Base-by-base conservation (phyloP, 2,888 invertebrate species). In the Hermaeophaga mercurialis region DNA sequence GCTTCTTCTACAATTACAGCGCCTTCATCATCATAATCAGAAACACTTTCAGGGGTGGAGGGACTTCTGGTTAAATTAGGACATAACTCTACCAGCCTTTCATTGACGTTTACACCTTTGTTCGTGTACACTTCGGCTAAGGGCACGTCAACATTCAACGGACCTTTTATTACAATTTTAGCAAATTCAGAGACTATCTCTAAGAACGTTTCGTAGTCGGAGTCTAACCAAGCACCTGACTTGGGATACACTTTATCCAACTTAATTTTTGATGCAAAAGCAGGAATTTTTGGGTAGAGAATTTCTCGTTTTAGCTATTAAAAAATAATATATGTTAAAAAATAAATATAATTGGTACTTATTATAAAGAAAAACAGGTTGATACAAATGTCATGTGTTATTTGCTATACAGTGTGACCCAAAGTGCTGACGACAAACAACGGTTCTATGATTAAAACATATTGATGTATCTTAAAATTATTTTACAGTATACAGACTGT, bases 211-310 rank as follows among this genome's bases (percentile, higher is more conserved):
- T 90, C 88, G 26, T 89, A 78, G 1, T 83, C 81, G 1, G 73
- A 71, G 0, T 76, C 68, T 3, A 77, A 70, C 84, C 87, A 89
- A 3, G 63, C 71, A 0, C 73, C 71, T 19, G 71, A 71, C 31
- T 80, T 56, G 1, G 56, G 11, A 45, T 55, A 60, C 4, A 87
- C 76, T 12, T 81, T 81, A 38, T 80, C 66, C 15, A 93, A 78
- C 8, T 78, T 66, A 63, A 88, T 86, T 68, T 80, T 84, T 39
- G 82, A 81, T 0, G 86, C 84, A 72, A 90, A 85, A 9, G 83
- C 80, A 0, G 90, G 90, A 53, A 90, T 79, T 45, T 88, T 79
- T 0, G 83, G 79, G 39, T 87, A 81, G 3, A 85, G 81, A 1
- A 87, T 80, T 63, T 82, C 81, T 61, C 85, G 85, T 14, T 86